Evolutionary conservation across 2,113 vertebrate species (phyloP).

Genomic region (Cephalopholis sonnerati): DNA sequence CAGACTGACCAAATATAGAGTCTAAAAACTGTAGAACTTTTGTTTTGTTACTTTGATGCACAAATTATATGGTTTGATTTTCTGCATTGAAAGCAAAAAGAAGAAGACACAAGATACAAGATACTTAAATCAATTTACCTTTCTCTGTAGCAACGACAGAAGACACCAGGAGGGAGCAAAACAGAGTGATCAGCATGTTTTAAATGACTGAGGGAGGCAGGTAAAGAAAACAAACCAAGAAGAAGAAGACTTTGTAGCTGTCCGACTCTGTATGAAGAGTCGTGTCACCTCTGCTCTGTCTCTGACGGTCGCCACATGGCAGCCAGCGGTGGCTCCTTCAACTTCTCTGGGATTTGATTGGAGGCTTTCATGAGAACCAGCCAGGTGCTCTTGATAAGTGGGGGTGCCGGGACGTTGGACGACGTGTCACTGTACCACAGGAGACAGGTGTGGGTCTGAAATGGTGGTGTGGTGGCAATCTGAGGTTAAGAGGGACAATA

Average conservation of each 20-base stretch:
- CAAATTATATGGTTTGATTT: too few species aligned
- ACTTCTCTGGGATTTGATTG: constrained; percentile 63
- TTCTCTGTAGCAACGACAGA: constrained; percentile 62
- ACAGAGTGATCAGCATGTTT: constrained; percentile 66
- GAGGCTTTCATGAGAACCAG: constrained; percentile 77
- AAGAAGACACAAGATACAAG: background rate
- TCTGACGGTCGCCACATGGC: constrained; percentile 48
- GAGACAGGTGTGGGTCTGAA: background rate
- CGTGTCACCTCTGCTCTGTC: constrained; percentile 18
- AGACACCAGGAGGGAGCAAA: constrained; percentile 64
- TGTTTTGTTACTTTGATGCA: too few species aligned
- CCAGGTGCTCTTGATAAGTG: constrained; percentile 81
- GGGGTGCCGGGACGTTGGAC: constrained; percentile 36
- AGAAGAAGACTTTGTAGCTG: constrained; percentile 36
- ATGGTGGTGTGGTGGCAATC: background rate
- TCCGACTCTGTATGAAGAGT: constrained; percentile 19
- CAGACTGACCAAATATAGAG: background rate
- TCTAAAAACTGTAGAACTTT: background rate
- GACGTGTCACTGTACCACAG: constrained; percentile 82
- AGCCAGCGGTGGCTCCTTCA: background rate
- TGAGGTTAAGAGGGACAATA: background rate
- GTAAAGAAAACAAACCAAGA: background rate
- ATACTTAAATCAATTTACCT: constrained; percentile 65
- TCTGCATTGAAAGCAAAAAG: background rate
- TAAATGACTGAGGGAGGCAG: background rate